A percentile compares a stretch with the other conserved stretches of the same genome.
These are phyloP conservation scores for Phenganax marumi DNA, from an alignment of 92 coral and sea anemone genomes.

Conservation along the genomic window DNA sequence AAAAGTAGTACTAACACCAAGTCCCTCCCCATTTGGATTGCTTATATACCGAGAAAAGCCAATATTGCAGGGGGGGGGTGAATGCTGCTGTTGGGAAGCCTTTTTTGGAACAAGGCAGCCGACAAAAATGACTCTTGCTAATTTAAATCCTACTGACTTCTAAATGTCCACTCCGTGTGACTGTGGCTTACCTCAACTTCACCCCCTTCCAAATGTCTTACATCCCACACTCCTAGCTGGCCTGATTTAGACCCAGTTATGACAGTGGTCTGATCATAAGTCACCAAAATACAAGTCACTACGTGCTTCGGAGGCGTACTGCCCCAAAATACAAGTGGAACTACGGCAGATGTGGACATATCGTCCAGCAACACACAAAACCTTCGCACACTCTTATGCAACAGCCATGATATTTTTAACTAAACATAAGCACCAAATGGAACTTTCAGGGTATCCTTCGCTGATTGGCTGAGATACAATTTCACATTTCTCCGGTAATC, in stretches of 20 bases:
- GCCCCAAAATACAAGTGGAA: slow-evolving; percentile 96
- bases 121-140: too few species aligned
- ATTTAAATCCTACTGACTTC: too few species aligned
- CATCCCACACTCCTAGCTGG: slow-evolving; percentile 93
- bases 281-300: slow-evolving; percentile 85
- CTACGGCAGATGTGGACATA: slow-evolving; percentile 89
- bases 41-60: too few species aligned
- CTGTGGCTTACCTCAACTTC: slow-evolving; percentile 11
- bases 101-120: too few species aligned
- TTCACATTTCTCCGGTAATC: neutral
- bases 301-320: slow-evolving; percentile 87
- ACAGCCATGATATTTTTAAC: slow-evolving; percentile 18
- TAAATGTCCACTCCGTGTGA: too few species aligned
- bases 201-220: slow-evolving; percentile 63
- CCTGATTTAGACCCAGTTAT: slow-evolving; percentile 92
- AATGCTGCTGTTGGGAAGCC: too few species aligned
- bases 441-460: neutral
- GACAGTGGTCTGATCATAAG: slow-evolving; percentile 90
- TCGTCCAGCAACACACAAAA: neutral
- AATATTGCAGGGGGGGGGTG: too few species aligned
- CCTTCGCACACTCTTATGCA: neutral
- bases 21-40: too few species aligned
- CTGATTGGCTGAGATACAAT: neutral
- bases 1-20: too few species aligned
- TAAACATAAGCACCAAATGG: neutral